Conservation (phyloP, 2,888 invertebrate genomes). For the Uloborus plumipes region DNA sequence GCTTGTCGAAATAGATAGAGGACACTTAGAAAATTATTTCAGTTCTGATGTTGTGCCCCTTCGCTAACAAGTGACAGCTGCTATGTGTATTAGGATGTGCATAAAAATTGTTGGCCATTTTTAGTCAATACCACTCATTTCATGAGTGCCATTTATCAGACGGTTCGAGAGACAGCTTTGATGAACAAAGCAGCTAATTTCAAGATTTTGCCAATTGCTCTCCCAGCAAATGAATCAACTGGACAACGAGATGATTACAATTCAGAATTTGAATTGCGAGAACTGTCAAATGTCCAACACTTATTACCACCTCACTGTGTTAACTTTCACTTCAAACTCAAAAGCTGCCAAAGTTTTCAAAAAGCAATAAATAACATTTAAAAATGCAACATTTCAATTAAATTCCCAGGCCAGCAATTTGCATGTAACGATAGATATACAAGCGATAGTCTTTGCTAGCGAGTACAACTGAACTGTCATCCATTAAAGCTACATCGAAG, state of each 20-base stretch:
- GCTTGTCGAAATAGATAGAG: conserved; percentile 44
- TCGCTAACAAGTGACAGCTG: conserved; percentile 62
- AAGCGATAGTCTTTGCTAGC: conserved; percentile 99
- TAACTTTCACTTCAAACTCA: conserved; percentile 24
- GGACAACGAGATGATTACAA: too few species aligned
- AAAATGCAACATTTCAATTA: conserved; percentile 58
- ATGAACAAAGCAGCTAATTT: conserved; percentile 19
- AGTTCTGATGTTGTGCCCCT: conserved; percentile 43
- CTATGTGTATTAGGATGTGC: conserved; percentile 23
- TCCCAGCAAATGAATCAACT: too few species aligned
- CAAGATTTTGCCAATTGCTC: too few species aligned
- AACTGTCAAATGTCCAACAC: neutral
- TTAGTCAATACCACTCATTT: conserved; percentile 4
- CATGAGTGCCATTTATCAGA: conserved; percentile 21
- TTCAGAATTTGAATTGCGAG: too few species aligned
- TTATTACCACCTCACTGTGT: conserved; percentile 18
- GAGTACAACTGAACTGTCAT: conserved; percentile 97
- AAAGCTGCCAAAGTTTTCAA: conserved; percentile 59
- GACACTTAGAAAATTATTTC: conserved; percentile 44
- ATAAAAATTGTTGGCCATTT: conserved; percentile 30
- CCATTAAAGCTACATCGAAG: conserved; percentile 99
- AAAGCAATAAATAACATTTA: conserved; percentile 59
- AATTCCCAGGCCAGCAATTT: conserved; percentile 65
- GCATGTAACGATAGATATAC: conserved; percentile 97
- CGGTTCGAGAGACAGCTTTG: conserved; percentile 42